phyloP scores from a whole-genome alignment of 2,113 vertebrate species.

The Saimiri boliviensis region DNA sequence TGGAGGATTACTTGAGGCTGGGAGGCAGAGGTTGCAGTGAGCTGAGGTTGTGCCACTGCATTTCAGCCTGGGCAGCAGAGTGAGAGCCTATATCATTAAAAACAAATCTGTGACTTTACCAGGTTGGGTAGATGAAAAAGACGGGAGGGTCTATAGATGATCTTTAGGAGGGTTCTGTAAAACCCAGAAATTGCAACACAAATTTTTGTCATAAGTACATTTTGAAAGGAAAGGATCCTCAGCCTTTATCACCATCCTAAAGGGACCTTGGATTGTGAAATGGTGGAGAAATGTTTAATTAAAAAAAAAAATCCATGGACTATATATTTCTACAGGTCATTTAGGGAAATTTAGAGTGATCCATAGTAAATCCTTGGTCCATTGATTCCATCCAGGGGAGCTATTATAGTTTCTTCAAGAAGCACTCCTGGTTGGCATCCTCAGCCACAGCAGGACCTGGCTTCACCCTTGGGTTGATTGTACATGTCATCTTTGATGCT shows the following conservation, averaged over 20 bases:
- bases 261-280: neutral
- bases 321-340: neutral
- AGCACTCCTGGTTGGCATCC: neutral
- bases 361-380: neutral
- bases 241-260: neutral
- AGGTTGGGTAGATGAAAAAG: neutral
- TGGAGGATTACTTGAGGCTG: too few species aligned
- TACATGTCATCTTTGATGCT: neutral
- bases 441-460: neutral
- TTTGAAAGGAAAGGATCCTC: constrained; percentile 5
- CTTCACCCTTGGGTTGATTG: neutral
- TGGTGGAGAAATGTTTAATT: neutral
- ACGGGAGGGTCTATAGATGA: neutral
- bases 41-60: too few species aligned
- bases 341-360: neutral
- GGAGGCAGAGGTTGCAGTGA: too few species aligned
- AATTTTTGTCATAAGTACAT: neutral
- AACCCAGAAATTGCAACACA: neutral
- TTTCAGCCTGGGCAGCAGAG: too few species aligned
- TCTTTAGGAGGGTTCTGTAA: neutral
- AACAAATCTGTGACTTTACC: neutral
- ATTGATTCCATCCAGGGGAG: neutral
- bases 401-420: neutral
- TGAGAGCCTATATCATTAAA: too few species aligned
- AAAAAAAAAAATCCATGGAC: neutral